phyloP scores from a whole-genome alignment of 2,888 invertebrate genomes.

The Hirtodrosophila duncani region DNA sequence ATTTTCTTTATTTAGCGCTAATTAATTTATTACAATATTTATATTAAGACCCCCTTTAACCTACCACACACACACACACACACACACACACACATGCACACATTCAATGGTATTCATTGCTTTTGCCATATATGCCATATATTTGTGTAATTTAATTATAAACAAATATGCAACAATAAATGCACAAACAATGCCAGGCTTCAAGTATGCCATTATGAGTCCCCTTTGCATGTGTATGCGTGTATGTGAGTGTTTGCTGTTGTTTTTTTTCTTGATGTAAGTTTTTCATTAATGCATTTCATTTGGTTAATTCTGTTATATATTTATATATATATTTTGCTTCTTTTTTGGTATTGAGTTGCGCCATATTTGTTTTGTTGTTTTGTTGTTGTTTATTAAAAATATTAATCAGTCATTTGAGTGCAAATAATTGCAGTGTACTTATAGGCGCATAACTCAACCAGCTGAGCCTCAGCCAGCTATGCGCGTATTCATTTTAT shows the following conservation, averaged over 20 bases:
- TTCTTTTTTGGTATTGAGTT: too few species aligned
- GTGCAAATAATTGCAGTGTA: constrained; percentile 69
- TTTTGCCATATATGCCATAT: constrained; percentile 11
- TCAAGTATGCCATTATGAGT: constrained; percentile 23
- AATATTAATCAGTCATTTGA: constrained; percentile 75
- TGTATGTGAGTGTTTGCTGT: constrained; percentile 14
- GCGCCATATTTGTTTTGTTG: constrained; percentile 5
- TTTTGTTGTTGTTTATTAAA: constrained; percentile 62
- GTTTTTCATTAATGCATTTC: constrained; percentile 29
- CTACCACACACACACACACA: background rate
- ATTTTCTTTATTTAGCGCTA: constrained; percentile 52
- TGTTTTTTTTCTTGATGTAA: constrained; percentile 22
- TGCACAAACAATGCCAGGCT: constrained; percentile 16
- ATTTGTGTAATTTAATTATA: constrained; percentile 59
- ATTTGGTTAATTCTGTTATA: too few species aligned
- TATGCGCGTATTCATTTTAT: background rate
- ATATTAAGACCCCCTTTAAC: constrained; percentile 17
- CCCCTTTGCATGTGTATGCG: constrained; percentile 3
- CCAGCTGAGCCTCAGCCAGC: background rate
- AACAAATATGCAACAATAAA: constrained; percentile 60
- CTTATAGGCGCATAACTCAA: constrained; percentile 12
- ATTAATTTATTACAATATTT: constrained; percentile 69
- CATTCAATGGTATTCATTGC: constrained; percentile 14
- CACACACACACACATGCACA: too few species aligned
- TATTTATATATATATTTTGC: constrained; percentile 24